Base-by-base conservation (phyloP, 2,888 invertebrate species). In the Penaeus monodon region DNA sequence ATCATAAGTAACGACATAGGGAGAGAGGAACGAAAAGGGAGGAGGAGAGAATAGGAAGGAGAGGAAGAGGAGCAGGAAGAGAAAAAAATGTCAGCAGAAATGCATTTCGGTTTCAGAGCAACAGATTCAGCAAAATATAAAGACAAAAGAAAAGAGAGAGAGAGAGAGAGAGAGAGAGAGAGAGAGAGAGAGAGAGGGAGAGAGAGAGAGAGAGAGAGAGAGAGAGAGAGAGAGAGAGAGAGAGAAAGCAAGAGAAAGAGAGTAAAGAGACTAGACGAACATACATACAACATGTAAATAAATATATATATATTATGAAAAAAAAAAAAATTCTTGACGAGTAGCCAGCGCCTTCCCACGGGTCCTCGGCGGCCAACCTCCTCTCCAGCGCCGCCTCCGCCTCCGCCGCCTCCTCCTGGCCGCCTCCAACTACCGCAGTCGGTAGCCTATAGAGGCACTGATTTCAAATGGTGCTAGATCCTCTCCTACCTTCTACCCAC, bases 401-500 rank as follows among this genome's bases (percentile, higher is more conserved):
- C 38, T 2, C 20, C 10, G 57, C 33, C 29, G n/a, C 24, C 57
- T 81, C 68, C 27, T 38, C 66, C 33, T 17, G 57, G 27, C 24
- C 38, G 38, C 74, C 77, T 77, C 57, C 57, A 77, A 73, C 24
- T 24, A 57, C 24, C 27, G 84, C 76, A 66, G 84, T n/a, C 33
- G 70, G 49, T 86, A 78, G 77, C 83, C 73, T 83, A 87, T 79
- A 87, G 83, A 83, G 87, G 87, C 87, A 87, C 87, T 87, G 87
- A 87, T 87, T 87, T 87, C 87, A 87, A 87, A 87, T 87, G 87
- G 87, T 87, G 87, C 87, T 87, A 87, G 87, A 87, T 79, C 73
- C 64, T 87, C 87, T 78, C 87, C 87, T 87, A 83, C 87, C 79
- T 73, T 87, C 87, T 87, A 87, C 87, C 87, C 87, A 87, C 87